These are phyloP conservation scores for Cheilosia soror DNA, from an alignment of 2,888 invertebrate genomes.

Conservation along the genomic window DNA sequence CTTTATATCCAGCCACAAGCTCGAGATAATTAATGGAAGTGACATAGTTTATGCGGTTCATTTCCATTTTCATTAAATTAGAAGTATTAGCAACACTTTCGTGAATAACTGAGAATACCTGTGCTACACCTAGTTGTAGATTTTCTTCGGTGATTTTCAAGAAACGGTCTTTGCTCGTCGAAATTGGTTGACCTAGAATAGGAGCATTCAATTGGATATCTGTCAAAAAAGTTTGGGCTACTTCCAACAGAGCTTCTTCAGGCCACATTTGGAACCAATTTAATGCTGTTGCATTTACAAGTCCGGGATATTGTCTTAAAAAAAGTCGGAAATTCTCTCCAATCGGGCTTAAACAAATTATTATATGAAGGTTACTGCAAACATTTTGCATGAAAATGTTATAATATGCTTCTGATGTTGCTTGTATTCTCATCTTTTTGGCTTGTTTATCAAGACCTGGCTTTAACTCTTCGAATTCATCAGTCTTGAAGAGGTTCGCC, in stretches of 20 bases:
- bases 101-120: slow-evolving; percentile 92
- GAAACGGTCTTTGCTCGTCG: slow-evolving; percentile 77
- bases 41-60: slow-evolving; percentile 93
- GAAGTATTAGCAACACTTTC: slow-evolving; percentile 91
- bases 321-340: slow-evolving; percentile 92
- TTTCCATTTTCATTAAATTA: slow-evolving; percentile 89
- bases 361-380: slow-evolving; percentile 90
- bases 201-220: slow-evolving; percentile 89
- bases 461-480: slow-evolving; percentile 92
- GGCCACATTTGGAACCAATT: slow-evolving; percentile 97
- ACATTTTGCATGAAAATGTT: slow-evolving; percentile 91
- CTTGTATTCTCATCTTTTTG: slow-evolving; percentile 83
- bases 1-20: slow-evolving; percentile 92
- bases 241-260: slow-evolving; percentile 93
- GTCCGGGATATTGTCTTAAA: slow-evolving; percentile 93
- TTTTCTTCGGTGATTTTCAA: slow-evolving; percentile 85
- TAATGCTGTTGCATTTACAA: slow-evolving; percentile 94
- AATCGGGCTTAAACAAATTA: slow-evolving; percentile 94
- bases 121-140: slow-evolving; percentile 88
- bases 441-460: slow-evolving; percentile 79
- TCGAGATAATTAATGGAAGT: slow-evolving; percentile 95
- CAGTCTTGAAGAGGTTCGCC: slow-evolving; percentile 93
- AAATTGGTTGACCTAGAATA: slow-evolving; percentile 86
- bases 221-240: slow-evolving; percentile 91
- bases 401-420: slow-evolving; percentile 89